Percentiles rank a stretch among this genome's conserved stretches.
These are phyloP conservation scores for Sialis lutaria DNA, from an alignment of 2,888 invertebrate species.

Conservation along the genomic window DNA sequence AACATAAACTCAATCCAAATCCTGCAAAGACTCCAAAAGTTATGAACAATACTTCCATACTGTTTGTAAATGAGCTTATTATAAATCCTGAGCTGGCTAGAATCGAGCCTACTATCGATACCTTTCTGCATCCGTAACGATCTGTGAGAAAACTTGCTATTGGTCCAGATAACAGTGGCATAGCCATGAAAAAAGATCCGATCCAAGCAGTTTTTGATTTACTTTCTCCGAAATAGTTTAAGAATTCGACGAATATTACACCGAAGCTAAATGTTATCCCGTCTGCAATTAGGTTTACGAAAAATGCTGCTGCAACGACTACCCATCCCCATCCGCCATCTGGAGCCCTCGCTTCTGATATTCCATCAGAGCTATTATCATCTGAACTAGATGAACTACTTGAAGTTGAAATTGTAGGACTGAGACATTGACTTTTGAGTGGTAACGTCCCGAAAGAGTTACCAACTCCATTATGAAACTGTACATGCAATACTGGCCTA, in stretches of 20 bases:
- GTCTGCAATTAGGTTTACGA: constrained; percentile 81
- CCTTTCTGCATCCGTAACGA: constrained; percentile 62
- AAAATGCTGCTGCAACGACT: constrained; percentile 72
- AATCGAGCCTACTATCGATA: constrained; percentile 62
- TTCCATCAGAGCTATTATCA: constrained; percentile 42
- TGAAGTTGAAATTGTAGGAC: constrained; percentile 21
- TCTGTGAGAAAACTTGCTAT: constrained; percentile 71
- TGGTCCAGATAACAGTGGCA: constrained; percentile 74
- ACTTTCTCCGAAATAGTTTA: constrained; percentile 67
- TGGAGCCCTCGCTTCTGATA: constrained; percentile 53
- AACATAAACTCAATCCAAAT: constrained; percentile 70
- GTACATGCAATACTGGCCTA: constrained; percentile 32
- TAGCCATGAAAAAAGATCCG: constrained; percentile 78
- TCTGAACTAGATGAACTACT: constrained; percentile 33
- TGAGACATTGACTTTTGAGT: constrained; percentile 12
- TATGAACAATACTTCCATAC: constrained; percentile 59
- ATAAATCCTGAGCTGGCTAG: constrained; percentile 61
- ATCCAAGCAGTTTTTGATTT: constrained; percentile 83
- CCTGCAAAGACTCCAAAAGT: constrained; percentile 75
- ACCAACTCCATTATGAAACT: constrained; percentile 33
- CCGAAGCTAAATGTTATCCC: constrained; percentile 88
- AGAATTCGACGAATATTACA: constrained; percentile 70
- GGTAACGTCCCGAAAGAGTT: constrained; percentile 12
- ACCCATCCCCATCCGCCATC: constrained; percentile 93
- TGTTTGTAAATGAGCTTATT: constrained; percentile 54